Base-by-base conservation (phyloP, 2,797 vertebrate genomes). In the Ispidina picta region DNA sequence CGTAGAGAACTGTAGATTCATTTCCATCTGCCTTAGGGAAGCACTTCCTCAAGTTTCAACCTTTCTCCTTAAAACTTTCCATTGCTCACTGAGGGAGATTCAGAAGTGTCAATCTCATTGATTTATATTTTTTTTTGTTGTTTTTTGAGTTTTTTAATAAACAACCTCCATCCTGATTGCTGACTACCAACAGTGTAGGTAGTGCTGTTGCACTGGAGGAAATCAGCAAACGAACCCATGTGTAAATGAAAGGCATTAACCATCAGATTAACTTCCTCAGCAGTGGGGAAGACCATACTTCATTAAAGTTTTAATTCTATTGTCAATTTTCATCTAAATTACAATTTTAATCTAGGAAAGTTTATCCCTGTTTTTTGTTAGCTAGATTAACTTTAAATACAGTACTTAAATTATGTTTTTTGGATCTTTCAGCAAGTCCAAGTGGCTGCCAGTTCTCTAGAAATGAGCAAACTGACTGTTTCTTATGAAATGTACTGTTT, bases 331-430 rank as follows among this genome's bases (percentile, higher is more conserved):
- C 75, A 80, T 96, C 81, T 92, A 81, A 90, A 85, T 94, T 94
- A 88, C 82, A 84, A 86, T 91, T 86, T 87, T 73, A 80, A 55
- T 76, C 76, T 88, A 87, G 73, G 79, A 92, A 85, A 92, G 65
- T 74, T 88, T 94, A 81, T 89, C 79, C 78, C 90, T 95, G 92
- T 28, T 94, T 95, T 96, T 95, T 95, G 94, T 95, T 97, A 95
- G 89, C 86, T 87, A 85, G 83, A 92, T 96, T 96, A 94, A 91
- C 88, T 94, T 96, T 92, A 96, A 95, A 89, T 89, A n/a, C 87
- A 94, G 89, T 71, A 75, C 58, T 95, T 94, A 94, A 94, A 95
- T 95, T 88, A 74, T 72, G 72, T 68, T 64, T 93, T 94, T 93
- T 93, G 90, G 93, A 89, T 78, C 90, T 96, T 96, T 97, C 96